These are phyloP conservation scores for Ephestia elutella DNA, from an alignment of 1,140 invertebrate species.

Conservation along the genomic window DNA sequence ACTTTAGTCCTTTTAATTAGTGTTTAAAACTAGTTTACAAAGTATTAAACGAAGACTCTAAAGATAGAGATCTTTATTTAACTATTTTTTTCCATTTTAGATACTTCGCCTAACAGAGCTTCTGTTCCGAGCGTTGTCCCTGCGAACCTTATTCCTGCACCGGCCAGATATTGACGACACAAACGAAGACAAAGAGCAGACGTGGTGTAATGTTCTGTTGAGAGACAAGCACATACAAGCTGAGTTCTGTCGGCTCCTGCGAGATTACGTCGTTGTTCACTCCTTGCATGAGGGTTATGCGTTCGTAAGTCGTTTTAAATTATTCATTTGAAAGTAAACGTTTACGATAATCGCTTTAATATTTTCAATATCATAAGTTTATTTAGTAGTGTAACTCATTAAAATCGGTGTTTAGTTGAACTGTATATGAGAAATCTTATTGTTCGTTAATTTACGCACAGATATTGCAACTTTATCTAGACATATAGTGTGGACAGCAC, in stretches of 20 bases:
- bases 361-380: too few relatives aligned
- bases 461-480: too few relatives aligned
- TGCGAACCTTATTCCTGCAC: slow-evolving; percentile 26
- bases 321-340: not conserved
- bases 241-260: slow-evolving; percentile 24
- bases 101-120: slow-evolving; percentile 15
- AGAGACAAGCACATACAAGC: slow-evolving; percentile 22
- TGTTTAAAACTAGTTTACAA: too few relatives aligned
- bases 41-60: too few relatives aligned
- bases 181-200: slow-evolving; percentile 6
- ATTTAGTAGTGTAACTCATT: too few relatives aligned
- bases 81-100: not conserved
- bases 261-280: slow-evolving; percentile 33
- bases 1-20: too few relatives aligned
- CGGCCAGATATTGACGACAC: slow-evolving; percentile 17
- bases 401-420: too few relatives aligned
- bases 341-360: not conserved
- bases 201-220: slow-evolving; percentile 20
- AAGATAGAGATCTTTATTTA: not conserved
- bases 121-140: slow-evolving; percentile 29
- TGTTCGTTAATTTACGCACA: too few relatives aligned
- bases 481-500: too few relatives aligned
- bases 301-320: slow-evolving; percentile 37
- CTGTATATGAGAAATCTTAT: too few relatives aligned
- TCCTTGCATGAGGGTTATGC: slow-evolving; percentile 37